phyloP scores from a whole-genome alignment of 2,113 vertebrate species.

The Clarias batrachus region DNA sequence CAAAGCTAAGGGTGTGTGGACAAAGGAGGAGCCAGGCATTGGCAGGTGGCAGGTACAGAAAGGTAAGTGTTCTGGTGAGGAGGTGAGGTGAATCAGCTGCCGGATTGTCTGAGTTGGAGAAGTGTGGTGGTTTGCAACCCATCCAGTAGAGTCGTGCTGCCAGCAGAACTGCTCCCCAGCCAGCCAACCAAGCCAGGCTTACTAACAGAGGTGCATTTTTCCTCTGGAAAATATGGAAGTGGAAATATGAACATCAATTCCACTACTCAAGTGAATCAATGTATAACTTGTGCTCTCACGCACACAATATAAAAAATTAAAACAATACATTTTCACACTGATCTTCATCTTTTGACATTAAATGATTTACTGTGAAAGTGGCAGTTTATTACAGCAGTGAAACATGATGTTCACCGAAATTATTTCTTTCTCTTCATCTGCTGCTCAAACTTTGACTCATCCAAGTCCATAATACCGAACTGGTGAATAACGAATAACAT shows the following conservation, averaged over 20 bases:
- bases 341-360: background rate
- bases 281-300: constrained; percentile 1
- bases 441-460: constrained; percentile 59
- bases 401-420: background rate
- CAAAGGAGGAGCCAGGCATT: constrained; percentile 96
- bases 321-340: background rate
- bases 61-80: constrained; percentile 85
- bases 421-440: constrained; percentile 29
- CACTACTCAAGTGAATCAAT: background rate
- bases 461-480: constrained; percentile 32
- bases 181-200: constrained; percentile 82
- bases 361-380: background rate
- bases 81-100: constrained; percentile 87
- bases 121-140: constrained; percentile 97
- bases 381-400: background rate
- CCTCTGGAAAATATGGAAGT: constrained; percentile 67
- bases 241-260: background rate
- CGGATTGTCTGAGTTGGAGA: constrained; percentile 98
- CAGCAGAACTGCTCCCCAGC: constrained; percentile 83
- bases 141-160: constrained; percentile 94
- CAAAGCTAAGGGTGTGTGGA: constrained; percentile 94
- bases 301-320: background rate
- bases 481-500: too few relatives aligned
- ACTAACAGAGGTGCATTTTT: constrained; percentile 83
- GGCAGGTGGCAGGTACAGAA: constrained; percentile 87